A percentile compares a stretch with the other conserved stretches of the same genome.
phyloP scores from a whole-genome alignment of 2,113 vertebrate genomes.

The Phalacrocorax brasilianus region DNA sequence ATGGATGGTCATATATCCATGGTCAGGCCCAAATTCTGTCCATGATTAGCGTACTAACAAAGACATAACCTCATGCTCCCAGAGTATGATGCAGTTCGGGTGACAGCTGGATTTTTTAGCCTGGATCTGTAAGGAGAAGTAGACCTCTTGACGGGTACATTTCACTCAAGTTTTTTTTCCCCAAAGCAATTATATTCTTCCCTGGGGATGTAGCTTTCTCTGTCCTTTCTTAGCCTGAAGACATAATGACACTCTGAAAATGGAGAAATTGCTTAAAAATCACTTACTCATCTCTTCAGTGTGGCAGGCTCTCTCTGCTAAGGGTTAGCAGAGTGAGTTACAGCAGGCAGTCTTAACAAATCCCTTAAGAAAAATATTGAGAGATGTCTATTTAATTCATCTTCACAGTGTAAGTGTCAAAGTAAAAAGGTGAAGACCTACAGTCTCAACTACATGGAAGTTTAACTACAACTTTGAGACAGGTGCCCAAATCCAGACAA shows the following conservation, averaged over 20 bases:
- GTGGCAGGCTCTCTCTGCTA: rapidly evolving
- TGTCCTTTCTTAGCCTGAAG: not conserved
- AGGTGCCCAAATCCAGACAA: not conserved
- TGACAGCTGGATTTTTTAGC: not conserved
- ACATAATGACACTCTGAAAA: not conserved
- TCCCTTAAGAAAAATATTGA: not conserved
- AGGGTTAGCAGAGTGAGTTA: not conserved
- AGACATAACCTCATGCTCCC: not conserved
- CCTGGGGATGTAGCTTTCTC: not conserved
- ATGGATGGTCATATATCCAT: not conserved
- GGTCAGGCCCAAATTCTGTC: not conserved
- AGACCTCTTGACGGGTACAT: not conserved
- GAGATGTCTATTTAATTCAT: not conserved
- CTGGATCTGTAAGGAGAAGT: not conserved
- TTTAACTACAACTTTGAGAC: not conserved
- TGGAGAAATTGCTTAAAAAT: not conserved
- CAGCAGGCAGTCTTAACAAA: not conserved
- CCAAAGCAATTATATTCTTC: not conserved
- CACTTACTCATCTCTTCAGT: not conserved
- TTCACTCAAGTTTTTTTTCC: not conserved
- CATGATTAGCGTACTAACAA: not conserved
- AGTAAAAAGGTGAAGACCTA: not conserved
- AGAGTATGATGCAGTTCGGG: not conserved
- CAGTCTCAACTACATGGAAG: not conserved
- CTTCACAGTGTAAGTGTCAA: not conserved